These are phyloP conservation scores for Magallana nippona DNA, from an alignment of 2,888 invertebrate species.

Conservation along the genomic window DNA sequence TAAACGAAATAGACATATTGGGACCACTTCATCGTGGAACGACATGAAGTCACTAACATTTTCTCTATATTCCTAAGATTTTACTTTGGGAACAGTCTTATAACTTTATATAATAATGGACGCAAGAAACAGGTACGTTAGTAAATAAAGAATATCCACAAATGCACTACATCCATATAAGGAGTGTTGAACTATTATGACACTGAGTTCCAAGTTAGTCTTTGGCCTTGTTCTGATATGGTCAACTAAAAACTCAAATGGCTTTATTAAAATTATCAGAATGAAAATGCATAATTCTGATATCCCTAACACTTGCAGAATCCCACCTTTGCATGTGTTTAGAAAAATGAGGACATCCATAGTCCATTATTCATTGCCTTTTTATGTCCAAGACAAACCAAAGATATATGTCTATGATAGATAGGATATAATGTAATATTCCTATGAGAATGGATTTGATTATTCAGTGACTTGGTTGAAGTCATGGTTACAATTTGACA, in stretches of 20 bases:
- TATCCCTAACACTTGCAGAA: too few species aligned
- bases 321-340: too few species aligned
- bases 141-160: neutral
- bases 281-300: too few species aligned
- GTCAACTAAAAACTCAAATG: neutral
- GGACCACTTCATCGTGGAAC: constrained; percentile 42
- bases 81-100: constrained; percentile 31
- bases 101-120: constrained; percentile 33
- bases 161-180: constrained; percentile 22
- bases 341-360: too few species aligned
- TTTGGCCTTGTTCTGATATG: constrained; percentile 18
- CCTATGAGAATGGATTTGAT: too few species aligned
- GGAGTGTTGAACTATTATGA: constrained; percentile 2
- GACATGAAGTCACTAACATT: constrained; percentile 44
- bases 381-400: too few species aligned
- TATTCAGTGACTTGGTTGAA: too few species aligned
- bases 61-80: constrained; percentile 14
- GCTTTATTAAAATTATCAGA: too few species aligned
- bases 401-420: too few species aligned
- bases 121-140: constrained; percentile 43
- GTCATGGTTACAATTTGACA: too few species aligned
- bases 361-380: too few species aligned
- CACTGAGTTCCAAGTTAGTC: neutral
- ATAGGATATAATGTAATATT: too few species aligned
- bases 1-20: constrained; percentile 45